Base-by-base conservation (phyloP, 2,113 vertebrate genomes). In the Megaptera novaeangliae region DNA sequence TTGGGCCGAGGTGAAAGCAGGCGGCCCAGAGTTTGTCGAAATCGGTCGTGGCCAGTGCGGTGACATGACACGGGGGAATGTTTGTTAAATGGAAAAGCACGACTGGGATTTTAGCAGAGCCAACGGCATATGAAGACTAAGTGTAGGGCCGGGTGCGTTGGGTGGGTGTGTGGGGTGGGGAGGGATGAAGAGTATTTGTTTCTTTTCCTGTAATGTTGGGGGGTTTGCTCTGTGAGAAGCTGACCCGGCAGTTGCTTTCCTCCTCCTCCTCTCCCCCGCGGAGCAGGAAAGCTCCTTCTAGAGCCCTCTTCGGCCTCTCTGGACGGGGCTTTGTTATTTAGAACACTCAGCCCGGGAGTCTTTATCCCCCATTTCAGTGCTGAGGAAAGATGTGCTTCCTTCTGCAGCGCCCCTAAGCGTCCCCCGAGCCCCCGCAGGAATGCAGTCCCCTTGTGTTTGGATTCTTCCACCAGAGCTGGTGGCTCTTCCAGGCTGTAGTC, bases 381-480 rank as follows among this genome's bases (percentile, higher is more conserved):
- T 36, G 13, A 55, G 39, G 36, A 57, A 46, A 90, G 66, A 55
- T n/a, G 8, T n/a, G n/a, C 59, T 49, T 15, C 57, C 36, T 83
- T 44, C 57, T 3, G 0, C 18, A 14, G 11, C 21, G 6, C 59
- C 57, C 39, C 12, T 44, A 1, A 39, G 41, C n/a, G 0, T 11
- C 25, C 2, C 39, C 1, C 5, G 6, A 15, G 20, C 3, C 17
- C 52, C 14, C 9, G 0, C 4, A 3, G 69, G 57, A 31, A 5
- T 7, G 0, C 29, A 13, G 25, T 10, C 36, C 15, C 20, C 17
- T 11, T 0, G 0, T 15, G 74, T 55, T 36, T 18, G 15, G 57
- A 17, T 44, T 59, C 44, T 88, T 46, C 83, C 66, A 0, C 21
- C 52, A 44, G 14, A 63, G 63, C 15, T 23, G 1, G n/a, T 12